phyloP scores from a whole-genome alignment of 2,888 invertebrate genomes.

The Meghimatium bilineatum region DNA sequence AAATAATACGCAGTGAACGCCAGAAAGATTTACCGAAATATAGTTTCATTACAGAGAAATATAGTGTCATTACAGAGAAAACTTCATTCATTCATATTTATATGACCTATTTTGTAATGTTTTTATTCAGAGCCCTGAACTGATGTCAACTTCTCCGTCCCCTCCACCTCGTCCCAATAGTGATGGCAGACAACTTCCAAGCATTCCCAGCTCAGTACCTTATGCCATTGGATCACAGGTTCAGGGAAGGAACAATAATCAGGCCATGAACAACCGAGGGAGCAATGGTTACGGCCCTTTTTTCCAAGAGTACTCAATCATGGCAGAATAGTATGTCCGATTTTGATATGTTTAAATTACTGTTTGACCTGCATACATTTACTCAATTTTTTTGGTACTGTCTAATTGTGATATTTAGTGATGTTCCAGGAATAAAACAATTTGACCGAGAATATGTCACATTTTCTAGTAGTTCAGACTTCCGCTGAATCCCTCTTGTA shows the following conservation, averaged over 20 bases:
- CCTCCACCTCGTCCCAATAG: conserved; percentile 40
- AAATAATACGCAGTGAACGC: no score
- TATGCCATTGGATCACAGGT: conserved; percentile 13
- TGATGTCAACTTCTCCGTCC: conserved; percentile 46
- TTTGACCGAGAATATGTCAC: no score
- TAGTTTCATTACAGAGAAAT: no score
- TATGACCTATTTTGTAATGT: neutral
- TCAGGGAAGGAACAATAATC: conserved; percentile 8
- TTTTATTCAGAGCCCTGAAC: conserved; percentile 48
- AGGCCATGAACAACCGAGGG: conserved; percentile 47
- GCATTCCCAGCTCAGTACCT: conserved; percentile 48
- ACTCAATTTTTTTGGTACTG: no score
- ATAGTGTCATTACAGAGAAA: no score
- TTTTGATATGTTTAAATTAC: neutral
- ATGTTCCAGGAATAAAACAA: no score
- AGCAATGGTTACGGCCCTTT: conserved; percentile 82
- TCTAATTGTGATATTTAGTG: no score
- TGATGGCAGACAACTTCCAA: conserved; percentile 54
- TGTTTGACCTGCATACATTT: no score
- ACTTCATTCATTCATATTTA: no score
- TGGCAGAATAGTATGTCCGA: conserved; percentile 91
- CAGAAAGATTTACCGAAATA: no score
- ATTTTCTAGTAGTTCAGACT: no score
- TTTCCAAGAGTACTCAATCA: conserved; percentile 91
- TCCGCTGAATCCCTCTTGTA: no score